phyloP scores from a whole-genome alignment of 2,888 invertebrate genomes.

The Craniophora ligustri region DNA sequence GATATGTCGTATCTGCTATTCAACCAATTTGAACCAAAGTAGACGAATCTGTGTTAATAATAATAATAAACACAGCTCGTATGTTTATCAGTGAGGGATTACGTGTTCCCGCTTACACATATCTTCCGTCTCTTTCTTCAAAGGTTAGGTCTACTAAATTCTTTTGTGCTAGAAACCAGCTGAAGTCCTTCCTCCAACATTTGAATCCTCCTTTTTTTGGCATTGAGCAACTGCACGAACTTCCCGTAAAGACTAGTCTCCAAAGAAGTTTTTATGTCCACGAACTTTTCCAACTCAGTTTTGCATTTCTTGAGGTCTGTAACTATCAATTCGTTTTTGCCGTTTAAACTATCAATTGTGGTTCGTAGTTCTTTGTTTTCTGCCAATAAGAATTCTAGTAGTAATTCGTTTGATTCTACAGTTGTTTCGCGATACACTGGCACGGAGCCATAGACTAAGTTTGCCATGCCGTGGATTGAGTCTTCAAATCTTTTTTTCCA shows the following conservation, averaged over 20 bases:
- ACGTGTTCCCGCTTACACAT: no score
- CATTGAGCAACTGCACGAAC: slow-evolving; percentile 75
- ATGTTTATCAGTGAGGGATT: no score
- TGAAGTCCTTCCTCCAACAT: slow-evolving; percentile 70
- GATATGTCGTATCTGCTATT: no score
- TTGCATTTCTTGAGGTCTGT: slow-evolving; percentile 65
- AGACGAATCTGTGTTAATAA: no score
- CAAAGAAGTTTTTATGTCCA: slow-evolving; percentile 64
- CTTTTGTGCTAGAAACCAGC: slow-evolving; percentile 43
- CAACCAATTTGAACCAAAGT: no score
- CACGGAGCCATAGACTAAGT: slow-evolving; percentile 68
- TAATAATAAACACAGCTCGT: no score
- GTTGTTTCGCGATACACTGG: slow-evolving; percentile 54
- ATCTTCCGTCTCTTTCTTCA: not conserved
- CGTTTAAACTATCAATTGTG: slow-evolving; percentile 44
- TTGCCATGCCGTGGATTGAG: slow-evolving; percentile 30
- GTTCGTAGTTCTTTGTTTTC: slow-evolving; percentile 64
- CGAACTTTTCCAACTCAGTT: slow-evolving; percentile 67
- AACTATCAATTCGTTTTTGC: slow-evolving; percentile 52
- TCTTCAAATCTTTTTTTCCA: slow-evolving; percentile 72
- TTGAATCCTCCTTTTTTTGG: slow-evolving; percentile 76
- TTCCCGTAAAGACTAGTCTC: slow-evolving; percentile 75
- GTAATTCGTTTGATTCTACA: slow-evolving; percentile 55
- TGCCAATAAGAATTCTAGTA: slow-evolving; percentile 70
- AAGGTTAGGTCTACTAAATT: not conserved